Percentiles rank a stretch among this genome's conserved stretches.
These are phyloP conservation scores for Dendrolimus pini DNA, from an alignment of 2,888 invertebrate species.

Conservation along the genomic window DNA sequence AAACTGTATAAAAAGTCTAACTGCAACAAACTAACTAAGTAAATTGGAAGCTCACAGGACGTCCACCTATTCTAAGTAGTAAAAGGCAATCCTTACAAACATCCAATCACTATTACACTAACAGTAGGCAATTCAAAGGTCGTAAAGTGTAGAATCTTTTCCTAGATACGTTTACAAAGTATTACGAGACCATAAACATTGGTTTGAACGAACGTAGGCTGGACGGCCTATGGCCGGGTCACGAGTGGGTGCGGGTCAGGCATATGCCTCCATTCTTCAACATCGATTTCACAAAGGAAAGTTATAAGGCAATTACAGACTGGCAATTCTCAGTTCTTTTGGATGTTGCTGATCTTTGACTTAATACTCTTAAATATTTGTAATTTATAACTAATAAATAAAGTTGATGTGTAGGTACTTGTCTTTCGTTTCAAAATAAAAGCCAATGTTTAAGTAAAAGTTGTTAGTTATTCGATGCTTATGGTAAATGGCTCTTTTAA, in stretches of 20 bases:
- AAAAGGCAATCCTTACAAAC: slow-evolving; percentile 27
- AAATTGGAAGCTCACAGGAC: too few species aligned
- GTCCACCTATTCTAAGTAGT: slow-evolving; percentile 21
- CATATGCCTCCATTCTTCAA: background rate
- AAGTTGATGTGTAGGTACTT: too few species aligned
- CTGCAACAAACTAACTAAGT: too few species aligned
- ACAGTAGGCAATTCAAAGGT: slow-evolving; percentile 31
- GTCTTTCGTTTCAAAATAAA: too few species aligned
- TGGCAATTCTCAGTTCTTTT: too few species aligned
- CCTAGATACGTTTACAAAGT: slow-evolving; percentile 48
- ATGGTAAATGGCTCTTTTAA: too few species aligned
- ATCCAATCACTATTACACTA: slow-evolving; percentile 37
- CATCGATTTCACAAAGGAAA: background rate
- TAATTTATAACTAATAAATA: too few species aligned
- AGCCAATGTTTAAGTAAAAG: too few species aligned
- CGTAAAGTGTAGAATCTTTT: slow-evolving; percentile 50
- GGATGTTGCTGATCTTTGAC: too few species aligned
- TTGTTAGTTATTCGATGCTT: too few species aligned
- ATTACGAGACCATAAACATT: slow-evolving; percentile 45
- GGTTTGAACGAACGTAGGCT: slow-evolving; percentile 35
- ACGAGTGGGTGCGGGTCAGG: slow-evolving; percentile 36
- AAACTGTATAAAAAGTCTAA: too few species aligned
- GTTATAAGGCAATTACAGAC: background rate
- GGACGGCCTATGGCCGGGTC: slow-evolving; percentile 21
- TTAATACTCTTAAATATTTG: too few species aligned